Conservation (phyloP, 2,888 invertebrate genomes). For the Gandaritis pyraliata region DNA sequence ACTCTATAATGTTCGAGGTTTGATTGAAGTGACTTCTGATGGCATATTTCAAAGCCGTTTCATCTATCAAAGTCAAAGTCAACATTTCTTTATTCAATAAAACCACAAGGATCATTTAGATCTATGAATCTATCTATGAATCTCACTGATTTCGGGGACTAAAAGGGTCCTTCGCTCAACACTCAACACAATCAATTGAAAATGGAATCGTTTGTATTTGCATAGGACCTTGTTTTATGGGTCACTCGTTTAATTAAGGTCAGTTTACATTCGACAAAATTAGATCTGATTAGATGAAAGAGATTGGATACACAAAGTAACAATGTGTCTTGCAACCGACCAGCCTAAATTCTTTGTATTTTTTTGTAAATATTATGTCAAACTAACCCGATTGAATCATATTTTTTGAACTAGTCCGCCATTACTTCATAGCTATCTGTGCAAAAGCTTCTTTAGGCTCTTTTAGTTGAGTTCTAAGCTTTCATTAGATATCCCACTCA, state of each 20-base stretch:
- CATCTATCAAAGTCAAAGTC: too few relatives aligned
- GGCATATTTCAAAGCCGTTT: too few relatives aligned
- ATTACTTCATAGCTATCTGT: too few relatives aligned
- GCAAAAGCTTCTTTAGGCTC: too few relatives aligned
- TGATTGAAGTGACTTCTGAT: too few relatives aligned
- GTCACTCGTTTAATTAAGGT: constrained; percentile 27
- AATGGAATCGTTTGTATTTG: constrained; percentile 25
- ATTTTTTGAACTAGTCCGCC: too few relatives aligned
- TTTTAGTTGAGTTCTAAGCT: too few relatives aligned
- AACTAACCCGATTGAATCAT: neutral
- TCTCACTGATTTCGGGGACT: neutral
- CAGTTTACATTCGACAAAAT: constrained; percentile 26
- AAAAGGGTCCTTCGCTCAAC: constrained; percentile 20
- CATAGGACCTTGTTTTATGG: constrained; percentile 26
- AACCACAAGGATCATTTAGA: too few relatives aligned
- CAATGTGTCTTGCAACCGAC: constrained; percentile 8
- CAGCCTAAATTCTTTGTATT: neutral
- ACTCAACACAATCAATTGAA: constrained; percentile 14
- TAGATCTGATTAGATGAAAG: constrained; percentile 14
- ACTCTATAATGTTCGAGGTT: too few relatives aligned
- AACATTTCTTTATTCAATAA: too few relatives aligned
- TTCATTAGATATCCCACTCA: too few relatives aligned
- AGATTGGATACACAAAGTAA: constrained; percentile 11
- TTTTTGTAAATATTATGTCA: constrained; percentile 1
- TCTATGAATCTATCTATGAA: too few relatives aligned